Conservation (phyloP, 2,797 vertebrate genomes). For the Mionectes olivaceus region DNA sequence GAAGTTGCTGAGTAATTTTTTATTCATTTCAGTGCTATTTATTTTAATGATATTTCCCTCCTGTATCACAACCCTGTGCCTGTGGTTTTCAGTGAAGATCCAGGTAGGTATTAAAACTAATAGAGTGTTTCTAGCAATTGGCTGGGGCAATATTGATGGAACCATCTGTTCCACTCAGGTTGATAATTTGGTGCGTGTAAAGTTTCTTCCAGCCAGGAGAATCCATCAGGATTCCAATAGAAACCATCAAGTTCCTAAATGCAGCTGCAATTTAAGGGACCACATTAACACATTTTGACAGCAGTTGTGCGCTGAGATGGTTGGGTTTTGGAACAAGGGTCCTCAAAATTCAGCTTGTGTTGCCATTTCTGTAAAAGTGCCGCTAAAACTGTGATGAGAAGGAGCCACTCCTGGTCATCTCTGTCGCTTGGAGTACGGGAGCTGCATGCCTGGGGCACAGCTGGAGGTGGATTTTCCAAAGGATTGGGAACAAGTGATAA, state of each 20-base stretch:
- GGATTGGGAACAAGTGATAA: neutral
- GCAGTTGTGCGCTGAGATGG: neutral
- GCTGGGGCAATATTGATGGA: neutral
- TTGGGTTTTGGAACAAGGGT: neutral
- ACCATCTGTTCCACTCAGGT: neutral
- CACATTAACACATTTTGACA: neutral
- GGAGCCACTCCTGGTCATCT: neutral
- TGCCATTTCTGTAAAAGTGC: neutral
- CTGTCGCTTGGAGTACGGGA: neutral
- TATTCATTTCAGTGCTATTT: neutral
- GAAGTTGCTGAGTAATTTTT: conserved; percentile 16
- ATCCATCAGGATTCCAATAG: neutral
- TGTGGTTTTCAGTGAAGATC: neutral
- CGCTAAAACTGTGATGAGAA: neutral
- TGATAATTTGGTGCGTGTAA: neutral
- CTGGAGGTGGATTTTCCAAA: neutral
- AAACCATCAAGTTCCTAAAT: neutral
- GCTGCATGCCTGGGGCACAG: neutral
- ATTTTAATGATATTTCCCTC: conserved; percentile 14
- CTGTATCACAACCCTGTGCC: neutral
- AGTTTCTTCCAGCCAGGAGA: neutral
- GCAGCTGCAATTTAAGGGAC: neutral
- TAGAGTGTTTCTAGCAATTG: neutral
- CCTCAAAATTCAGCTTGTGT: neutral
- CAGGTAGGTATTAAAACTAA: neutral